Conservation (phyloP, 2,888 invertebrate species). For the Campopleginae sp. region DNA sequence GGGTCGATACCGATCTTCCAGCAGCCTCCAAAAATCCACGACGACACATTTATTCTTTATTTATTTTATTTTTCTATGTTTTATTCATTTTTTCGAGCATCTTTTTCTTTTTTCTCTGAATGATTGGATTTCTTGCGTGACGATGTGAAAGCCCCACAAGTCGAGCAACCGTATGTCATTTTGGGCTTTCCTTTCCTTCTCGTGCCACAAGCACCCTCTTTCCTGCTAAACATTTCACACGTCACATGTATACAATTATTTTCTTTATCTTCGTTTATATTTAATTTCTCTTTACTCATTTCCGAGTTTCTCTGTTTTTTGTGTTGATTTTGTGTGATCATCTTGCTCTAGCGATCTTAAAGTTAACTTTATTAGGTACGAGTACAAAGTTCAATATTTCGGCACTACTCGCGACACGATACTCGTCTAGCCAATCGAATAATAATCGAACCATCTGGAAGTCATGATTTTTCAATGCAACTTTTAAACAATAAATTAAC, state of each 20-base stretch:
- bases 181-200: conserved; percentile 58
- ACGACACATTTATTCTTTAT: background rate
- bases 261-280: conserved; percentile 12
- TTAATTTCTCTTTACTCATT: conserved; percentile 20
- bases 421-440: conserved; percentile 8
- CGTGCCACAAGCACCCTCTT: conserved; percentile 43
- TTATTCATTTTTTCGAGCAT: conserved; percentile 4
- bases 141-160: conserved; percentile 63
- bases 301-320: background rate
- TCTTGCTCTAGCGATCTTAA: conserved; percentile 7
- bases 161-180: conserved; percentile 62
- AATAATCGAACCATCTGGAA: background rate
- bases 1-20: conserved; percentile 49
- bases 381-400: conserved; percentile 24
- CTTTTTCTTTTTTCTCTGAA: conserved; percentile 40
- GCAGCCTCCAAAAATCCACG: conserved; percentile 28
- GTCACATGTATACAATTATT: conserved; percentile 56
- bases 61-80: conserved; percentile 1
- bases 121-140: conserved; percentile 65
- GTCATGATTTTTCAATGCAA: background rate
- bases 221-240: conserved; percentile 67
- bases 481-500: background rate
- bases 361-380: conserved; percentile 5
- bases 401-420: background rate
- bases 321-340: conserved; percentile 7